Evolutionary conservation across 2,113 vertebrate genomes (phyloP).

Genomic region (Chloropsis cyanopogon): DNA sequence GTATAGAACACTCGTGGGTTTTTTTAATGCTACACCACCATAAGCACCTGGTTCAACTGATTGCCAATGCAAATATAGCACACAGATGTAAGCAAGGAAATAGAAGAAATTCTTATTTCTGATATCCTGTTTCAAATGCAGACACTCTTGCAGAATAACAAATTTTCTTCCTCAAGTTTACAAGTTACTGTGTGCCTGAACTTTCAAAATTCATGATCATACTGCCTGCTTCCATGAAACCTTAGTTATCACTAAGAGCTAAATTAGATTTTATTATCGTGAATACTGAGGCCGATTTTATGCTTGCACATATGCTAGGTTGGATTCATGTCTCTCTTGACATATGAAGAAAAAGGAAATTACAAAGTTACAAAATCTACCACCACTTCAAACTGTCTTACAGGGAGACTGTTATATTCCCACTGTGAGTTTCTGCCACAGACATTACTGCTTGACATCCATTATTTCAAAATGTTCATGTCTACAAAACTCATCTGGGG

Average conservation of each 20-base stretch:
- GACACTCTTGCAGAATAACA: neutral
- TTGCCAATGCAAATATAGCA: neutral
- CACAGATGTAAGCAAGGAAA: neutral
- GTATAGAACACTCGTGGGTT: fast-evolving
- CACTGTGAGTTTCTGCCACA: neutral
- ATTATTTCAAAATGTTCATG: neutral
- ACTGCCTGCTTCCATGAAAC: neutral
- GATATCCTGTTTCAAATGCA: neutral
- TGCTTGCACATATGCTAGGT: neutral
- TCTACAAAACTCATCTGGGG: neutral
- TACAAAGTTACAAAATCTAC: neutral
- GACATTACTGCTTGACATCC: neutral
- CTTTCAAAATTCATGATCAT: neutral
- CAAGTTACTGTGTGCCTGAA: neutral
- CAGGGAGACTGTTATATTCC: neutral
- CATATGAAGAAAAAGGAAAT: neutral
- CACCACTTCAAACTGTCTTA: neutral
- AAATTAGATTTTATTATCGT: neutral
- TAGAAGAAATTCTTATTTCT: neutral
- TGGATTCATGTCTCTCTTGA: neutral
- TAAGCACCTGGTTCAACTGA: neutral
- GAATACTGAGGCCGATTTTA: neutral
- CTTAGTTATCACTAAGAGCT: neutral
- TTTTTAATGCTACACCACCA: neutral
- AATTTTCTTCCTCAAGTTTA: neutral